Conservation (phyloP, 2,888 invertebrate genomes). For the Smittia aterrima region DNA sequence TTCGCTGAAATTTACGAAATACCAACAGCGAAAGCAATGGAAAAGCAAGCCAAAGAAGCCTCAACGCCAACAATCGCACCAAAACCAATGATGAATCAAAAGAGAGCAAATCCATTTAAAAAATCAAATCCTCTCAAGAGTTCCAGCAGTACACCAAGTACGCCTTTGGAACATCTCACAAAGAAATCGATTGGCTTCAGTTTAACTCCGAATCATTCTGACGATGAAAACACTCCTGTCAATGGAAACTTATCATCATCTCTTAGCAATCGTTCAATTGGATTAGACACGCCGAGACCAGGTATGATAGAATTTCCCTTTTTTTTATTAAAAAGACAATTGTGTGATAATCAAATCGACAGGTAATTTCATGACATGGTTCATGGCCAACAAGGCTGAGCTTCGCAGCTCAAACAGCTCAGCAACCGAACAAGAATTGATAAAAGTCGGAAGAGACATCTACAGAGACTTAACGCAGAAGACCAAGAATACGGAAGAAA, state of each 20-base stretch:
- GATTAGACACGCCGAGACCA: slow-evolving; percentile 47
- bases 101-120: slow-evolving; percentile 57
- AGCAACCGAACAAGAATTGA: slow-evolving; percentile 57
- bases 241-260: neutral
- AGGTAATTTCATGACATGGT: slow-evolving; percentile 55
- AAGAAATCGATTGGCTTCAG: slow-evolving; percentile 44
- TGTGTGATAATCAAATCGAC: neutral
- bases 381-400: slow-evolving; percentile 57
- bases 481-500: slow-evolving; percentile 45
- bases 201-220: slow-evolving; percentile 10
- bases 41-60: slow-evolving; percentile 42
- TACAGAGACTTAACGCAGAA: slow-evolving; percentile 53
- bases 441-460: slow-evolving; percentile 56
- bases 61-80: slow-evolving; percentile 45
- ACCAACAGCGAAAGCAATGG: neutral
- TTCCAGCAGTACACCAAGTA: slow-evolving; percentile 46
- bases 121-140: slow-evolving; percentile 52
- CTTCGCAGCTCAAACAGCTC: slow-evolving; percentile 61
- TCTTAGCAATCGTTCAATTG: neutral
- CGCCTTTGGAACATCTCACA: slow-evolving; percentile 51
- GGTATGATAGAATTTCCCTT: slow-evolving; percentile 60
- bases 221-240: slow-evolving; percentile 31
- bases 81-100: slow-evolving; percentile 50
- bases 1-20: slow-evolving; percentile 12
- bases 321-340: no score